Evolutionary conservation across 2,113 vertebrate species (phyloP).

Genomic region (Alosa alosa): DNA sequence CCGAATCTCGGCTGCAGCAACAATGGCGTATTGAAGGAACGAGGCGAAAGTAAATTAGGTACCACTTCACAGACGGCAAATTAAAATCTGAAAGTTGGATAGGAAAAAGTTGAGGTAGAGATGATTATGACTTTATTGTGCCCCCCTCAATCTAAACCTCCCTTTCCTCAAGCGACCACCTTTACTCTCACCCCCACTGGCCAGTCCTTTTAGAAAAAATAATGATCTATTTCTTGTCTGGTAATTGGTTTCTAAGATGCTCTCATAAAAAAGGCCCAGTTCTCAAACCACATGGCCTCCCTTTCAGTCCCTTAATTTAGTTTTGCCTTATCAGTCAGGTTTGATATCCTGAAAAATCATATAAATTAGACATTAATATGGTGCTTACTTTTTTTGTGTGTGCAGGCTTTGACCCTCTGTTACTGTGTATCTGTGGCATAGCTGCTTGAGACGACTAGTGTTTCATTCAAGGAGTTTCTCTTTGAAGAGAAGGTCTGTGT

Average conservation of each 20-base stretch:
- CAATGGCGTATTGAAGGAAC: constrained; percentile 99
- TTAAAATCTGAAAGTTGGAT: constrained; percentile 84
- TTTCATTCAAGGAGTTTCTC: constrained; percentile 4
- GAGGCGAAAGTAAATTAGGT: constrained; percentile 99
- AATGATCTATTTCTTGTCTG: constrained; percentile 79
- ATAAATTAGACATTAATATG: constrained; percentile 72
- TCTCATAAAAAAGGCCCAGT: constrained; percentile 67
- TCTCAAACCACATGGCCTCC: constrained; percentile 66
- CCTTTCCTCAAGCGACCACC: constrained; percentile 70
- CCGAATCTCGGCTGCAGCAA: constrained; percentile 87
- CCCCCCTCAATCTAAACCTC: constrained; percentile 66
- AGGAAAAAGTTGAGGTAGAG: constrained; percentile 77
- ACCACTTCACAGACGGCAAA: constrained; percentile 95
- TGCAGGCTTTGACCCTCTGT: constrained; percentile 54
- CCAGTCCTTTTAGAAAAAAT: constrained; percentile 66
- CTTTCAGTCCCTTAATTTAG: constrained; percentile 73
- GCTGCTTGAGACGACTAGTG: not conserved
- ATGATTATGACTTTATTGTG: constrained; percentile 85
- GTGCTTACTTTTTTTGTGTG: constrained; percentile 55
- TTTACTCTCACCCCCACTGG: constrained; percentile 62
- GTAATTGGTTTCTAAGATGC: constrained; percentile 83
- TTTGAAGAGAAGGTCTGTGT: not conserved
- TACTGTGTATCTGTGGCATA: not conserved
- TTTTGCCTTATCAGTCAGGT: constrained; percentile 71
- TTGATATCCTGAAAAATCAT: constrained; percentile 70